These are phyloP conservation scores for Bedellia somnulentella DNA, from an alignment of 2,888 invertebrate species.

Conservation along the genomic window DNA sequence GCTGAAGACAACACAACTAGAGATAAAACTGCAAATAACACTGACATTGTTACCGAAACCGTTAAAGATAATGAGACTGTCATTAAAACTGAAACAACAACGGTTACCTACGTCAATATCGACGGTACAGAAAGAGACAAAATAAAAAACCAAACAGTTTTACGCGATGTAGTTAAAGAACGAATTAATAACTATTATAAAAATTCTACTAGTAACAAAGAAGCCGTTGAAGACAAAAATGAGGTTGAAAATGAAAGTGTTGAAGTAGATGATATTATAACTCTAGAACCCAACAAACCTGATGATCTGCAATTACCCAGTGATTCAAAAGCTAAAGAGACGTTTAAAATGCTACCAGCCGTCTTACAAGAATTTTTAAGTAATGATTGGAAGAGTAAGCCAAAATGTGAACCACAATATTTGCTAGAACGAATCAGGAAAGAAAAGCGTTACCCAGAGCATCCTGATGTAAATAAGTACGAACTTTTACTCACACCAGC, in stretches of 20 bases:
- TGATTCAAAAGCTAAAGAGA: slow-evolving; percentile 30
- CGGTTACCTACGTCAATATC: slow-evolving; percentile 45
- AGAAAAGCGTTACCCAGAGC: slow-evolving; percentile 61
- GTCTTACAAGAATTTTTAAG: slow-evolving; percentile 61
- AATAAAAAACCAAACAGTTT: slow-evolving; percentile 26
- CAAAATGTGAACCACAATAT: slow-evolving; percentile 70
- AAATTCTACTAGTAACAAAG: slow-evolving; percentile 14
- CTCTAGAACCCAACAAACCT: slow-evolving; percentile 18
- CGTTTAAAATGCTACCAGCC: slow-evolving; percentile 51
- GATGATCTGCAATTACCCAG: slow-evolving; percentile 29
- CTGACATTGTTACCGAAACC: slow-evolving; percentile 5
- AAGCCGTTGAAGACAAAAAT: slow-evolving; percentile 13
- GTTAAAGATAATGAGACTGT: not conserved
- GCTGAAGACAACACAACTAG: not conserved
- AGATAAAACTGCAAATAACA: not conserved
- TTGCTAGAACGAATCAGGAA: slow-evolving; percentile 71
- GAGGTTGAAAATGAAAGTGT: slow-evolving; percentile 16
- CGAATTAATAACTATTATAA: slow-evolving; percentile 27
- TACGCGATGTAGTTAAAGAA: slow-evolving; percentile 35
- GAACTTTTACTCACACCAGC: slow-evolving; percentile 76
- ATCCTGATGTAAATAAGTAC: slow-evolving; percentile 64
- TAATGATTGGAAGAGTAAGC: slow-evolving; percentile 46
- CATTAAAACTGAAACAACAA: slow-evolving; percentile 47
- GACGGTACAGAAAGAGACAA: slow-evolving; percentile 47
- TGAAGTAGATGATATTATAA: slow-evolving; percentile 43